phyloP scores from a whole-genome alignment of 2,797 vertebrate species.

The Dermochelys coriacea region DNA sequence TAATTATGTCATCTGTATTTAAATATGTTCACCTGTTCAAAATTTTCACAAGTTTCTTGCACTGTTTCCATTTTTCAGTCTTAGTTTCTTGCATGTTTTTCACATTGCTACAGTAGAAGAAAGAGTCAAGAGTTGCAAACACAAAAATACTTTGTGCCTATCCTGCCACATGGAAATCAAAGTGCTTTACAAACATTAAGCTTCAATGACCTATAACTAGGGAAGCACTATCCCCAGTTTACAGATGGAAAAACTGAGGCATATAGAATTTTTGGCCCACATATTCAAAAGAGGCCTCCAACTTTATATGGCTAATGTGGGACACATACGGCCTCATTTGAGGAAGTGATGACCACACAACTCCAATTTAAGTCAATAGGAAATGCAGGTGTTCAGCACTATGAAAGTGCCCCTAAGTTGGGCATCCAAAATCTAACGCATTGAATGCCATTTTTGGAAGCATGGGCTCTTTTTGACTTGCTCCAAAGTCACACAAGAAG shows the following conservation, averaged over 20 bases:
- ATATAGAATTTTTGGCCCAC: neutral
- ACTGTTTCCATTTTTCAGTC: no score
- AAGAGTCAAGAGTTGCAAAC: neutral
- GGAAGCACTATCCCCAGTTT: neutral
- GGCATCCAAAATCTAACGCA: neutral
- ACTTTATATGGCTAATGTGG: neutral
- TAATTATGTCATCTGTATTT: no score
- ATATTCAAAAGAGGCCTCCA: neutral
- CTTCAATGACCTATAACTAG: neutral
- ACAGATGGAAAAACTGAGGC: neutral
- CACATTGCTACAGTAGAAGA: neutral
- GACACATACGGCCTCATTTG: neutral
- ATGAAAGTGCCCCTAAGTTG: neutral
- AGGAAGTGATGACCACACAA: neutral
- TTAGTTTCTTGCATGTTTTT: neutral
- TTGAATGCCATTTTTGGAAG: neutral
- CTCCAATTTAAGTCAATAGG: neutral
- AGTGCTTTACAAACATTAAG: neutral
- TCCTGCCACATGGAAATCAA: neutral
- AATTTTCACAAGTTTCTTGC: no score
- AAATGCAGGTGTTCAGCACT: neutral
- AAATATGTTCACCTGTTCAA: no score
- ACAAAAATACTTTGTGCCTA: neutral
- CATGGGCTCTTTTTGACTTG: neutral
- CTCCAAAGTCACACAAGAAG: neutral